Conservation (phyloP, 92 coral and sea anemone genomes). For the Parazoanthus swiftii region DNA sequence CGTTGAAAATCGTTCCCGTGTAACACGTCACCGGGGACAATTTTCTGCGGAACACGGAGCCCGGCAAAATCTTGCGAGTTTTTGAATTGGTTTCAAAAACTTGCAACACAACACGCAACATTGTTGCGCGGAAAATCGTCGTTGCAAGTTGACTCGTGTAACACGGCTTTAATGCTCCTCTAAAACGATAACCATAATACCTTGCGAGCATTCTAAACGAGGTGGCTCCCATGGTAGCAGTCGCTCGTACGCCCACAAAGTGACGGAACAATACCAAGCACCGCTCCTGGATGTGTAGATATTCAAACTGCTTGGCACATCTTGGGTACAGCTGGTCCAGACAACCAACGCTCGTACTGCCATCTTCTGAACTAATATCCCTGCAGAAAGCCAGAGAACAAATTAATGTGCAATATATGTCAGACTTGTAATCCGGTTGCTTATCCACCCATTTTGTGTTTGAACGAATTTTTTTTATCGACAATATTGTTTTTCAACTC, state of each 20-base stretch:
- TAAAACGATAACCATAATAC: conserved; percentile 28
- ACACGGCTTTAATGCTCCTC: too few species aligned
- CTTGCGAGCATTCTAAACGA: conserved; percentile 90
- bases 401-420: not conserved
- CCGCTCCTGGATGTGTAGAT: conserved; percentile 71
- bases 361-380: not conserved
- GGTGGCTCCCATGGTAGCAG: conserved; percentile 82
- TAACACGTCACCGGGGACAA: too few species aligned
- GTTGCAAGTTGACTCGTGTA: too few species aligned
- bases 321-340: conserved; percentile 78
- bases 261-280: conserved; percentile 72
- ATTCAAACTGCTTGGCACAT: conserved; percentile 58
- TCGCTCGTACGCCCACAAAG: conserved; percentile 77
- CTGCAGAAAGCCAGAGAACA: not conserved
- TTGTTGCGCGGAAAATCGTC: too few species aligned
- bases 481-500: not conserved
- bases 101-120: too few species aligned
- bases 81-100: too few species aligned
- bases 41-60: too few species aligned
- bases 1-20: too few species aligned
- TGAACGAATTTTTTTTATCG: too few species aligned
- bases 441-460: not conserved
- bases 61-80: too few species aligned
- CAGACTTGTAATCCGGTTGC: not conserved
- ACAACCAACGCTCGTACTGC: conserved; percentile 50